Evolutionary conservation across 2,888 invertebrate species (phyloP).

Genomic region (Cantharis lateralis): DNA sequence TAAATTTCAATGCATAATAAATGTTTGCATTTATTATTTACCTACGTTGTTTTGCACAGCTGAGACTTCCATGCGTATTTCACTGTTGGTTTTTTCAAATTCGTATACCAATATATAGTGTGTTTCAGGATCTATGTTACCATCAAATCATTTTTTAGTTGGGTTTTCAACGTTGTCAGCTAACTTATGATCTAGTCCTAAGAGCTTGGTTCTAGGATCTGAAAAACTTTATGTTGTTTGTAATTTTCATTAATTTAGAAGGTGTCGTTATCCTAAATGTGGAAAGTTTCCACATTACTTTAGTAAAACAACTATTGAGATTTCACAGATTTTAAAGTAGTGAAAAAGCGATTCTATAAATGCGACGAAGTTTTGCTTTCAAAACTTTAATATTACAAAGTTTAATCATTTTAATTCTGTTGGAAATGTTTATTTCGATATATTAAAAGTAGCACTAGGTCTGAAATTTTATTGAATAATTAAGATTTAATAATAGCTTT

Average conservation of each 20-base stretch:
- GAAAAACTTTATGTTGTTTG: background rate
- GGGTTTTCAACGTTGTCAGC: too few species aligned
- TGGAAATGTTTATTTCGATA: background rate
- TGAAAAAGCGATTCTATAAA: constrained; percentile 7
- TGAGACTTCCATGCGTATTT: constrained; percentile 7
- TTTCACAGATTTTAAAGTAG: constrained; percentile 1
- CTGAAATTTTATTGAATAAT: background rate
- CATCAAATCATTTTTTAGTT: too few species aligned
- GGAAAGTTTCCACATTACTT: constrained; percentile 16
- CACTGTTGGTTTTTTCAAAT: too few species aligned
- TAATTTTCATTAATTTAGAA: constrained; percentile 22
- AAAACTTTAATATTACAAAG: background rate
- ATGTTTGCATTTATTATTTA: constrained; percentile 41
- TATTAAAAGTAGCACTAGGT: too few species aligned
- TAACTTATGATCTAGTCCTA: too few species aligned
- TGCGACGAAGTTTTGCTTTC: constrained; percentile 1
- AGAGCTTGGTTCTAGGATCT: too few species aligned
- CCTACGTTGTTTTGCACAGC: constrained; percentile 26
- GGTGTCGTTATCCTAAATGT: constrained; percentile 21
- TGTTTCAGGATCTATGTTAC: too few species aligned
- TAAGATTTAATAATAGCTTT: too few species aligned
- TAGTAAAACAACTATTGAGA: constrained; percentile 12
- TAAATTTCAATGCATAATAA: constrained; percentile 42
- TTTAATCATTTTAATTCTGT: background rate
- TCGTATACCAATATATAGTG: background rate